These are phyloP conservation scores for Mycalesis mineus DNA, from an alignment of 2,888 invertebrate species.

Conservation along the genomic window DNA sequence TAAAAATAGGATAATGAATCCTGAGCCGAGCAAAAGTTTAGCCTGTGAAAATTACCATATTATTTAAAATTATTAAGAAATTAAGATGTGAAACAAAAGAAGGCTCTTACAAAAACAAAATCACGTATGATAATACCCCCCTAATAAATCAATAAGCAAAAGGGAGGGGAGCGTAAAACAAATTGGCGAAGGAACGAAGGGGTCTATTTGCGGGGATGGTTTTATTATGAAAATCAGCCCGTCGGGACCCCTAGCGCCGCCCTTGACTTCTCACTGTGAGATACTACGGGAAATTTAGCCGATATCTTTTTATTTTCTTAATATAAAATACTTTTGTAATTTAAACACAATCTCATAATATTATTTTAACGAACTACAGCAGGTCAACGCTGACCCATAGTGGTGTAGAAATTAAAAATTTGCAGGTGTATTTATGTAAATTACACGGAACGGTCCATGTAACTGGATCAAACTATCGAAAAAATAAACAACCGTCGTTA, in stretches of 20 bases:
- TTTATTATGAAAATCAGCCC: conserved; percentile 66
- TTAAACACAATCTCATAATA: not conserved
- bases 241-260: conserved; percentile 35
- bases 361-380: not conserved
- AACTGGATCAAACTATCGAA: too few relatives aligned
- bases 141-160: conserved; percentile 43
- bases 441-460: too few relatives aligned
- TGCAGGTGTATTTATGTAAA: too few relatives aligned
- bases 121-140: not conserved
- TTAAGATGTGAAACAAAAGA: not conserved
- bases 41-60: too few relatives aligned
- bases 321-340: not conserved
- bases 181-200: conserved; percentile 46
- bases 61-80: too few relatives aligned
- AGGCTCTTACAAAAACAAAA: not conserved
- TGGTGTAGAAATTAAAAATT: too few relatives aligned
- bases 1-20: too few relatives aligned
- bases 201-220: conserved; percentile 61
- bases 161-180: conserved; percentile 44
- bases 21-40: too few relatives aligned
- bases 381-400: too few relatives aligned
- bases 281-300: not conserved
- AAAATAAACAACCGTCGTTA: too few relatives aligned
- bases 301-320: not conserved
- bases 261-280: conserved; percentile 9